A percentile compares a stretch with the other conserved stretches of the same genome.
Evolutionary conservation across 2,113 vertebrate genomes (phyloP).

Genomic region (Charadrius vociferus): DNA sequence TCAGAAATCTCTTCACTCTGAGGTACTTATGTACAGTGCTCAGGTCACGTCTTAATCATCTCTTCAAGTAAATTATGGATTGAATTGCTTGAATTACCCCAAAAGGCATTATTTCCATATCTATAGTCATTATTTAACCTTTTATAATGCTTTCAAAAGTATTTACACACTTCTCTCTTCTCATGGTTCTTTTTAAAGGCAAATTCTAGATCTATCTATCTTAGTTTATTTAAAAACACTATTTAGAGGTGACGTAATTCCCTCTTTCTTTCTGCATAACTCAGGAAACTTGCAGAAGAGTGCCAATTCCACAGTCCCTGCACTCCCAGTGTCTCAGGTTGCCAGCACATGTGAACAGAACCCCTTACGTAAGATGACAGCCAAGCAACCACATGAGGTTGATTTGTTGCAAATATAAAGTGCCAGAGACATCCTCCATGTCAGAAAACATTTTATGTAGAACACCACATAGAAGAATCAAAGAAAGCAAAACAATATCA

Average conservation of each 20-base stretch:
- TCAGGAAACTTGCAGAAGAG: not conserved
- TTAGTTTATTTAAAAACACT: not conserved
- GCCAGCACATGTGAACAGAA: not conserved
- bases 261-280: not conserved
- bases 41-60: not conserved
- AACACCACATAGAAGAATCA: not conserved
- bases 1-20: not conserved
- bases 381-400: not conserved
- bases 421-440: not conserved
- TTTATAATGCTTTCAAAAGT: not conserved
- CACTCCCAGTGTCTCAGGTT: not conserved
- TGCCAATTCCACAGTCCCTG: not conserved
- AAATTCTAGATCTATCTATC: not conserved
- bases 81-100: not conserved
- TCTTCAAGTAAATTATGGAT: not conserved
- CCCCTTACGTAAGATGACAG: not conserved
- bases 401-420: not conserved
- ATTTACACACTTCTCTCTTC: not conserved
- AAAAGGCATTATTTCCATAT: not conserved
- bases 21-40: not conserved
- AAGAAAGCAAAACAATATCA: not conserved
- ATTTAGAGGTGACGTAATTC: not conserved
- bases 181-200: not conserved
- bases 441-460: constrained; percentile 3
- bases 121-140: not conserved